Conservation (phyloP, 2,797 vertebrate species). For the Mallotus villosus region DNA sequence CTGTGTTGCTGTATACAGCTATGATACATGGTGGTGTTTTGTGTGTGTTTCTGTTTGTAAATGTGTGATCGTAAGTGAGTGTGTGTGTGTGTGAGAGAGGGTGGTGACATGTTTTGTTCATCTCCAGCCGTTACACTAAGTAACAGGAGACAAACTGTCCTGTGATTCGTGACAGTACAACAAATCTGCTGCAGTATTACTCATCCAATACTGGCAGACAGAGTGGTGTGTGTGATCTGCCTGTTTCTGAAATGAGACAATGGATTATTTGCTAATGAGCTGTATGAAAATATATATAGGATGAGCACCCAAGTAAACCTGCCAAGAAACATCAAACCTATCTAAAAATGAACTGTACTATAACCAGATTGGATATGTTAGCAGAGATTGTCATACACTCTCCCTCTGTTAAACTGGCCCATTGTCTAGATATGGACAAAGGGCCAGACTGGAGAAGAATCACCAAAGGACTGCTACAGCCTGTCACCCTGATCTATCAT, state of each 20-base stretch:
- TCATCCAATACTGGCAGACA: constrained; percentile 27
- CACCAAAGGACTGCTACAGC: constrained; percentile 38
- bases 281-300: not conserved
- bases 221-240: not conserved
- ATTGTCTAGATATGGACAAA: too few relatives aligned
- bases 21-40: not conserved
- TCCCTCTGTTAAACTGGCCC: too few relatives aligned
- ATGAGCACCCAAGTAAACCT: too few relatives aligned
- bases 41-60: constrained; percentile 9
- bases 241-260: constrained; percentile 16
- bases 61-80: not conserved
- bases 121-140: constrained; percentile 51
- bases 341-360: constrained; percentile 14
- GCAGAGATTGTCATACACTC: too few relatives aligned
- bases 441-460: constrained; percentile 10
- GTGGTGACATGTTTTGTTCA: constrained; percentile 21
- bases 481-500: constrained; percentile 36
- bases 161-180: constrained; percentile 6
- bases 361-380: constrained; percentile 3
- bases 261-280: not conserved
- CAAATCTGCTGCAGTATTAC: constrained; percentile 40
- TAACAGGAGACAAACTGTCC: constrained; percentile 32
- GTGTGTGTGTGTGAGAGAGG: not conserved
- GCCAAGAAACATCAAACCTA: not conserved
- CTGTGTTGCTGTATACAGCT: not conserved